A percentile compares a stretch with the other conserved stretches of the same genome.
Evolutionary conservation across 2,797 vertebrate genomes (phyloP).

Genomic region (Mus minutoides): DNA sequence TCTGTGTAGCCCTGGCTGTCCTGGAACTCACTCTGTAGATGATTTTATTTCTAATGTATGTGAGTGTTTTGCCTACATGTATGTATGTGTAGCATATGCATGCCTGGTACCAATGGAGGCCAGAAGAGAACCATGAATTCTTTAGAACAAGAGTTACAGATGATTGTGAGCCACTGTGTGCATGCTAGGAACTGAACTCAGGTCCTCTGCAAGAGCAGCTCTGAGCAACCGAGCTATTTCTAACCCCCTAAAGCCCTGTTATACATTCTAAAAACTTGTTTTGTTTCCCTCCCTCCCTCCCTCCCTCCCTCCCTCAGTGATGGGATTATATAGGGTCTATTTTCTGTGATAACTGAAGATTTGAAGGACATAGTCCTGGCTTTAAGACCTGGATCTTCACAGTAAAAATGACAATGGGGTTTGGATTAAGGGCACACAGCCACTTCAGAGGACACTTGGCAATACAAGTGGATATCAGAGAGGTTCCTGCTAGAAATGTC

Average conservation of each 20-base stretch:
- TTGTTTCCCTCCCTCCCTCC: neutral
- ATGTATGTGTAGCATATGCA: neutral
- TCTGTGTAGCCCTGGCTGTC: too few species aligned
- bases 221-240: neutral
- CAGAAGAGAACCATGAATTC: neutral
- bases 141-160: neutral
- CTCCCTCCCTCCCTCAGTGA: neutral
- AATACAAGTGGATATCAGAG: neutral
- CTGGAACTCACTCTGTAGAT: too few species aligned
- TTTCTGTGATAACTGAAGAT: neutral
- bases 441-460: neutral
- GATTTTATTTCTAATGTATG: neutral
- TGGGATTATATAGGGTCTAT: neutral
- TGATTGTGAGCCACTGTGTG: neutral
- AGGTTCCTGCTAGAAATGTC: neutral
- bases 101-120: too few species aligned
- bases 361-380: neutral
- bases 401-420: neutral
- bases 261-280: neutral
- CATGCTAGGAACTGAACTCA: neutral
- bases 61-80: neutral
- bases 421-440: neutral
- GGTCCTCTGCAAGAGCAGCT: neutral
- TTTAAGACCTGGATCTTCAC: neutral
- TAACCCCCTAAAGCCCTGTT: too few species aligned